Evolutionary conservation across 2,797 vertebrate species (phyloP).

Genomic region (Sandelia bainsii): DNA sequence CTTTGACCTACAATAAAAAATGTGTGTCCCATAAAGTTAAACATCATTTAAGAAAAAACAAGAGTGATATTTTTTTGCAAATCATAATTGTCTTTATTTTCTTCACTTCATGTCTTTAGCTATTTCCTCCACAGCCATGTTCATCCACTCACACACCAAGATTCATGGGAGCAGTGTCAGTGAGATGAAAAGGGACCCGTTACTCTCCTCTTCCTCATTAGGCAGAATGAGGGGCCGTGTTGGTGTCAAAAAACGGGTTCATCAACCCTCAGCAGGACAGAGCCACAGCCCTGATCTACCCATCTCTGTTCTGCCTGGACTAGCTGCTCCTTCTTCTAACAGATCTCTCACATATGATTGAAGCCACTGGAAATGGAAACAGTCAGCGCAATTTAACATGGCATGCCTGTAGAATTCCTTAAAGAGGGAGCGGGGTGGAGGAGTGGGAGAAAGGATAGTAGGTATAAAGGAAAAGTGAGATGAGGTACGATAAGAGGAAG

Average conservation of each 20-base stretch:
- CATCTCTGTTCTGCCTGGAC: conserved; percentile 72
- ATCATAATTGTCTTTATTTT: conserved; percentile 14
- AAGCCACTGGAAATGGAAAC: conserved; percentile 88
- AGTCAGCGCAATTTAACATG: conserved; percentile 89
- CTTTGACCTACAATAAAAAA: conserved; percentile 21
- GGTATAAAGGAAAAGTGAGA: not conserved
- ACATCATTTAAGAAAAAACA: not conserved
- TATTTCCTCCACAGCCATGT: conserved; percentile 5
- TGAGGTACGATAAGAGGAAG: conserved; percentile 21
- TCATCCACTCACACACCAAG: conserved; percentile 34
- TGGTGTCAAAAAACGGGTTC: conserved; percentile 71
- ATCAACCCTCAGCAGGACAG: conserved; percentile 60
- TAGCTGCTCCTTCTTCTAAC: conserved; percentile 36
- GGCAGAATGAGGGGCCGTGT: conserved; percentile 58
- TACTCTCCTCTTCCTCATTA: conserved; percentile 74
- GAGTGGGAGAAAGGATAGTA: conserved; percentile 15
- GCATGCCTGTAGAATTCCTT: conserved; percentile 84
- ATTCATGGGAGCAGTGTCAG: conserved; percentile 46
- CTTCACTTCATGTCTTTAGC: conserved; percentile 26
- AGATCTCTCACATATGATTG: conserved; percentile 83
- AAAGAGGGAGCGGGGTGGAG: conserved; percentile 41
- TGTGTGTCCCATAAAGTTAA: not conserved
- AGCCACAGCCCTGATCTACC: conserved; percentile 37
- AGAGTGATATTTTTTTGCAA: conserved; percentile 32
- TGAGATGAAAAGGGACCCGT: conserved; percentile 53